Conservation (phyloP, 2,888 invertebrate genomes). For the Pristionchus arcanus region DNA sequence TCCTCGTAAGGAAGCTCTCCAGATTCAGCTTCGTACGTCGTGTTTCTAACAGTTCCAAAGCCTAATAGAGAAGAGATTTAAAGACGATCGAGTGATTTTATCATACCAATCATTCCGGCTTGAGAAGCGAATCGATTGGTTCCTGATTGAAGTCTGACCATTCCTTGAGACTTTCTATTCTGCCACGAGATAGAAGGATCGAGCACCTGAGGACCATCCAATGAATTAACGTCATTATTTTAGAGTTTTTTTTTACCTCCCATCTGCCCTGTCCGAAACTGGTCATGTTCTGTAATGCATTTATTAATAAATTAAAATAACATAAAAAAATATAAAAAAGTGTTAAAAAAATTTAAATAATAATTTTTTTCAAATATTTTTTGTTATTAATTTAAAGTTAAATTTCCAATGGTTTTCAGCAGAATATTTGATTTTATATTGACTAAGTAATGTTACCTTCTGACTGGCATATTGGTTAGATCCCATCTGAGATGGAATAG, state of each 20-base stretch:
- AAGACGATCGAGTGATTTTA: constrained; percentile 74
- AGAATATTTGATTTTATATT: no score
- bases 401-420: no score
- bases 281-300: constrained; percentile 71
- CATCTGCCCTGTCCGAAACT: constrained; percentile 79
- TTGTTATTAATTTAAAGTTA: no score
- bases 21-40: constrained; percentile 78
- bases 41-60: constrained; percentile 77
- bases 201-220: constrained; percentile 61
- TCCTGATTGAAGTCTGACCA: constrained; percentile 78
- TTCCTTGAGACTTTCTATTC: constrained; percentile 77
- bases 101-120: constrained; percentile 57
- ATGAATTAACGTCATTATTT: background rate
- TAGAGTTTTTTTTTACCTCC: constrained; percentile 68
- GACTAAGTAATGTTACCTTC: constrained; percentile 54
- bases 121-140: constrained; percentile 79
- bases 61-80: constrained; percentile 62
- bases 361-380: no score
- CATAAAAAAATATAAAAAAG: no score
- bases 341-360: no score
- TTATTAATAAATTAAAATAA: background rate
- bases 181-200: constrained; percentile 78
- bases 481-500: constrained; percentile 75
- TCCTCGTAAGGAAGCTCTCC: constrained; percentile 79
- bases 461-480: constrained; percentile 79